A percentile compares a stretch with the other conserved stretches of the same genome.
Conservation (phyloP, 2,888 invertebrate species). For the Venusia cambrica region DNA sequence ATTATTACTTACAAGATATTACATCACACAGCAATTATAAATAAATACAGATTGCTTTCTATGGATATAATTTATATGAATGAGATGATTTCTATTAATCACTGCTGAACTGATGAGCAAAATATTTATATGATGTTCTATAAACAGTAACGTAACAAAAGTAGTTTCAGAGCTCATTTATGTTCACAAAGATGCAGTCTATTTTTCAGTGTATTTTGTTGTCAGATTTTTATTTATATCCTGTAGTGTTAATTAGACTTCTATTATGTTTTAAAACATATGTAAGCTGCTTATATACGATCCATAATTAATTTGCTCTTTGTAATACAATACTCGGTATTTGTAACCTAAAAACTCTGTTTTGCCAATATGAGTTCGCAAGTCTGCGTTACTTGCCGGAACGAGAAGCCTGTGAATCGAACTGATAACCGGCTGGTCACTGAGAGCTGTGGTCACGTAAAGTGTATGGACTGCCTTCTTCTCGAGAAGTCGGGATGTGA, state of each 20-base stretch:
- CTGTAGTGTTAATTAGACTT: conserved; percentile 33
- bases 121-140: no score
- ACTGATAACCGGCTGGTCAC: conserved; percentile 84
- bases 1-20: no score
- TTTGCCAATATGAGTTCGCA: conserved; percentile 62
- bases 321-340: conserved; percentile 9
- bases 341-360: conserved; percentile 46
- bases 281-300: conserved; percentile 4
- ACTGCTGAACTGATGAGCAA: no score
- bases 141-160: no score
- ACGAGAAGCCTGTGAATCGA: conserved; percentile 73
- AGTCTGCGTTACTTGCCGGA: conserved; percentile 82
- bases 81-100: no score
- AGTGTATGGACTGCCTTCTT: conserved; percentile 87
- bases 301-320: conserved; percentile 9
- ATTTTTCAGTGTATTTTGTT: conserved; percentile 23
- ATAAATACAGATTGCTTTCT: no score
- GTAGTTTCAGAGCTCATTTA: conserved; percentile 28
- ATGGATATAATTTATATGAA: no score
- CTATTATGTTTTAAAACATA: conserved; percentile 2
- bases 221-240: conserved; percentile 11
- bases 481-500: conserved; percentile 84
- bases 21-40: no score
- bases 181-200: conserved; percentile 31
- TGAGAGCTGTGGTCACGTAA: conserved; percentile 88